Evolutionary conservation across 2,113 vertebrate genomes (phyloP).

Genomic region (Garra rufa): DNA sequence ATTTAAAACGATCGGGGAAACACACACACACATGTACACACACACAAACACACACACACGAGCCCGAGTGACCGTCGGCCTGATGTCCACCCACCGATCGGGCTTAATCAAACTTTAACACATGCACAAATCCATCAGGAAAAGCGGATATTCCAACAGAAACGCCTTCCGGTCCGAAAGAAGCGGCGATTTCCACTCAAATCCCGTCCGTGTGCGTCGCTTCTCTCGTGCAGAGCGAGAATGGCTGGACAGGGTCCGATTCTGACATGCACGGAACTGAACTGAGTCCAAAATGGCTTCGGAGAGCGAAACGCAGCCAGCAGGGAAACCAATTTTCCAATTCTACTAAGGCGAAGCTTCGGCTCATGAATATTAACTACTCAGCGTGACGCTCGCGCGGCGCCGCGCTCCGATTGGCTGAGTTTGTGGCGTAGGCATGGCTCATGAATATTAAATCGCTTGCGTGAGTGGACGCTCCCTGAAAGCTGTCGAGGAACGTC

Average conservation of each 20-base stretch:
- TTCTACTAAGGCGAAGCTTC: neutral
- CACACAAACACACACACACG: constrained; percentile 51
- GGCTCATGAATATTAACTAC: constrained; percentile 8
- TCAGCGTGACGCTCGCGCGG: neutral
- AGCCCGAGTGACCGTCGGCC: constrained; percentile 42
- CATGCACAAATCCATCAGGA: constrained; percentile 43
- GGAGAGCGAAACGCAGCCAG: constrained; percentile 72
- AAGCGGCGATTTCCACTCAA: neutral
- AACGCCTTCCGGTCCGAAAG: neutral
- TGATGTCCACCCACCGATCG: constrained; percentile 26
- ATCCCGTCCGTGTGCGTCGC: constrained; percentile 25
- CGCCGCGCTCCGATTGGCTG: neutral
- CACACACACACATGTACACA: constrained; percentile 10
- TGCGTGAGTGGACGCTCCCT: neutral
- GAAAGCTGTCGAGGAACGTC: neutral
- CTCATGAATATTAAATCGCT: neutral
- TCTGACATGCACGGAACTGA: constrained; percentile 64
- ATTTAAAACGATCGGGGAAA: constrained; percentile 60
- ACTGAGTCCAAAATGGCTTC: constrained; percentile 73
- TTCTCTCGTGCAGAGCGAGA: constrained; percentile 17
- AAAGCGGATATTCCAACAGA: neutral
- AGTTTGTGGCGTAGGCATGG: neutral
- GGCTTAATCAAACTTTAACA: constrained; percentile 39
- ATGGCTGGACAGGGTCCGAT: constrained; percentile 54
- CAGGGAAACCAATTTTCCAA: constrained; percentile 61